These are phyloP conservation scores for Macrosteles quadrilineatus DNA, from an alignment of 1,140 invertebrate genomes.

Conservation along the genomic window DNA sequence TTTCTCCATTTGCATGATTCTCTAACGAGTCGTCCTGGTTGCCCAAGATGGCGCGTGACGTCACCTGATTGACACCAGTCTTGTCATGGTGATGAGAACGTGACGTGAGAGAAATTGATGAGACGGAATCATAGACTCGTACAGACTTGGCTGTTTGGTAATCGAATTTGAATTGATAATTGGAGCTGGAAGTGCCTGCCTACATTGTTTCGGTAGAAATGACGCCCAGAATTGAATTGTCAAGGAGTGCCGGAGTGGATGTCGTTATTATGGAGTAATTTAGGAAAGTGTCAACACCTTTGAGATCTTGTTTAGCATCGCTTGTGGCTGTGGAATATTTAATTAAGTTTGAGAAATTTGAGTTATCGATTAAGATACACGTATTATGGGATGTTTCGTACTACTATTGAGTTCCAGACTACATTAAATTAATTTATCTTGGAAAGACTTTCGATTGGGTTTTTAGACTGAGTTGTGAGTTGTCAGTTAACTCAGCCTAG, in stretches of 20 bases:
- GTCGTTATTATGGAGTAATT: background rate
- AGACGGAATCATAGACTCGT: background rate
- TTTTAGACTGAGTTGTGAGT: too few relatives aligned
- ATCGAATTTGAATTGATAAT: conserved; percentile 7
- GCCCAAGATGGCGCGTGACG: too few relatives aligned
- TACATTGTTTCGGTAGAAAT: conserved; percentile 2
- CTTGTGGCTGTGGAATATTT: background rate
- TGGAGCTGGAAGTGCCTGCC: background rate
- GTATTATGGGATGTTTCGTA: too few relatives aligned
- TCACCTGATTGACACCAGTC: too few relatives aligned
- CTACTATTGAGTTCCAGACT: too few relatives aligned
- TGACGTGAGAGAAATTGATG: conserved; percentile 11
- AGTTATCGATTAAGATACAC: too few relatives aligned
- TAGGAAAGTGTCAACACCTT: background rate
- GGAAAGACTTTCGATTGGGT: too few relatives aligned
- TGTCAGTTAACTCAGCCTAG: too few relatives aligned
- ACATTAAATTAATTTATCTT: too few relatives aligned
- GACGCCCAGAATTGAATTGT: background rate
- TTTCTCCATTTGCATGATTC: too few relatives aligned
- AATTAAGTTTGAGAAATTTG: background rate
- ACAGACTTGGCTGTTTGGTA: conserved; percentile 1
- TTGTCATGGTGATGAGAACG: too few relatives aligned
- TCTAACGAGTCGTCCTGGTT: too few relatives aligned
- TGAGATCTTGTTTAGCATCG: background rate
- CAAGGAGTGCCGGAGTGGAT: background rate